Base-by-base conservation (phyloP, 2,797 vertebrate species). In the Crypturellus tataupa region DNA sequence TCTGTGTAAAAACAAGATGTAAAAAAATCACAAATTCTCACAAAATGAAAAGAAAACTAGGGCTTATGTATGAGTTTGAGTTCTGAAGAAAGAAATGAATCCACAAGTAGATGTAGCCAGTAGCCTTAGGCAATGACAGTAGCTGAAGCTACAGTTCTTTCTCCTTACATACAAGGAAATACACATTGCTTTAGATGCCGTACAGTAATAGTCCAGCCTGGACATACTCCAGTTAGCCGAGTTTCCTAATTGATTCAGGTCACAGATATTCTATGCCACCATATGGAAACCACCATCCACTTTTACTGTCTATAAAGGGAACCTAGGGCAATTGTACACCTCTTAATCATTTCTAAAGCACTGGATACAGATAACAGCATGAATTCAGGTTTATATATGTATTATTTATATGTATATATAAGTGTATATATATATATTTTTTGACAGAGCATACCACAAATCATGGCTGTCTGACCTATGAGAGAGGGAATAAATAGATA, bases 21-120 rank as follows among this genome's bases (percentile, higher is more conserved):
- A 93, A 95, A 78, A 75, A 84, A 95, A 73, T 87, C 96, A 44
- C 44, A 85, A 12, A 82, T 94, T 94, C 75, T 95, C 80, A 93
- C 76, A 63, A 83, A 80, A 71, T 81, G 15, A 56, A 90, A 92
- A 80, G 31, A 11, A 72, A 83, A 65, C 47, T 47, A 27, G 5
- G 42, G 9, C 2, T 6, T 47, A 4, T 79, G n/a, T 29, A 12
- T 51, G 16, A 56, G 39, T 62, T 55, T 39, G 51, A 86, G 37
- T 85, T 89, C 86, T 77, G 42, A 39, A 86, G n/a, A 25, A 81
- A 79, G 12, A 15, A 87, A 87, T 47, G 39, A 83, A 84, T 33
- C 42, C 83, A 69, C 55, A 42, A 55, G 51, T 55, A 83, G 56
- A 82, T 93, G 59, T 51, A 55, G 75, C 69, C 85, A 24, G 27